phyloP scores from a whole-genome alignment of 2,113 vertebrate species.

The Hippocampus zosterae region DNA sequence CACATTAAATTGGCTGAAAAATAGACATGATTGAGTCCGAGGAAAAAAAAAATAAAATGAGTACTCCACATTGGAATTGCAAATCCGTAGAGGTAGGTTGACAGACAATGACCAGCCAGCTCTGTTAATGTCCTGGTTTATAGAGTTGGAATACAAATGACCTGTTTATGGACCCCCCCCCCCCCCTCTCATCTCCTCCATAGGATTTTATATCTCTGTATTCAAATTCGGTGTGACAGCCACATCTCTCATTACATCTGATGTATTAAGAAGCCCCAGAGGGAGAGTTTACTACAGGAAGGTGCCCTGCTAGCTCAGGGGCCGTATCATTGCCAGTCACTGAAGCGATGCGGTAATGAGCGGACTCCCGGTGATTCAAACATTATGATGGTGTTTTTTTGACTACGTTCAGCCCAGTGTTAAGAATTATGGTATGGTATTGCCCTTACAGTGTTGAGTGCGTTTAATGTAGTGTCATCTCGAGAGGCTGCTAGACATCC shows the following conservation, averaged over 20 bases:
- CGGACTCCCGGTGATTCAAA: background rate
- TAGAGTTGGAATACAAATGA: constrained; percentile 68
- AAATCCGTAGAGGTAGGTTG: constrained; percentile 61
- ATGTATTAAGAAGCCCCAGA: constrained; percentile 26
- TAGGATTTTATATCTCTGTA: constrained; percentile 45
- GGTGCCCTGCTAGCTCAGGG: constrained; percentile 18
- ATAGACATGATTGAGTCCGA: constrained; percentile 30
- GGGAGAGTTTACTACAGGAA: constrained; percentile 30
- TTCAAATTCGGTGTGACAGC: constrained; percentile 49
- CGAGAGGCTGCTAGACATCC: constrained; percentile 94
- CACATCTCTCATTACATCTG: constrained; percentile 48
- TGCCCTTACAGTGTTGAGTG: constrained; percentile 91
- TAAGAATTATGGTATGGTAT: constrained; percentile 6
- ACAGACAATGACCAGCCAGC: constrained; percentile 60
- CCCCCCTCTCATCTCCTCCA: constrained; percentile 51
- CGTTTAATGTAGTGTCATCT: constrained; percentile 97
- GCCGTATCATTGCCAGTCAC: constrained; percentile 17
- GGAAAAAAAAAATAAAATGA: constrained; percentile 45
- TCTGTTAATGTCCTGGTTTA: constrained; percentile 63
- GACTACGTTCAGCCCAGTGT: background rate
- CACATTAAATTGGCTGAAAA: constrained; percentile 40
- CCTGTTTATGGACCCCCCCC: constrained; percentile 64
- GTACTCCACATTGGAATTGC: constrained; percentile 69
- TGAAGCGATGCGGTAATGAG: background rate
- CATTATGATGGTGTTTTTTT: background rate